Percentiles rank a stretch among this genome's conserved stretches.
Evolutionary conservation across 2,113 vertebrate species (phyloP).

Genomic region (Halichoerus grypus): DNA sequence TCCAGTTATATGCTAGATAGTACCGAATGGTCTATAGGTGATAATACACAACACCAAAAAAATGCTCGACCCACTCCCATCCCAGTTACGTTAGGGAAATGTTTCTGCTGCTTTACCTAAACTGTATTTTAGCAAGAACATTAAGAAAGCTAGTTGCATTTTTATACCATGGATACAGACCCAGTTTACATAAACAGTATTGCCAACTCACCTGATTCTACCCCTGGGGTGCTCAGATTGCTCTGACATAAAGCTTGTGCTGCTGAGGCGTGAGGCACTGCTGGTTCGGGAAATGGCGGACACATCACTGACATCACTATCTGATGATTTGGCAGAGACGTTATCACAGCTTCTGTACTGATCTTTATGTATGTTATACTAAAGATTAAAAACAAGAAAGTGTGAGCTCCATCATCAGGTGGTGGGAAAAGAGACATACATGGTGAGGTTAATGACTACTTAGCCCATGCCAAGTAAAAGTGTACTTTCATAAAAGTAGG

Average conservation of each 20-base stretch:
- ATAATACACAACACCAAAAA: not conserved
- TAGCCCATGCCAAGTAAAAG: not conserved
- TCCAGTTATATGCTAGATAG: not conserved
- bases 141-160: not conserved
- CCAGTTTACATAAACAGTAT: not conserved
- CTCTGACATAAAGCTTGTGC: constrained; percentile 99
- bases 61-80: not conserved
- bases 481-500: not conserved
- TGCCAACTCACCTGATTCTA: constrained; percentile 94
- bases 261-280: constrained; percentile 99
- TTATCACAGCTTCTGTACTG: constrained; percentile 97
- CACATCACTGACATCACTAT: constrained; percentile 98
- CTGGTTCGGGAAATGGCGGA: constrained; percentile 97
- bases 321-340: constrained; percentile 96
- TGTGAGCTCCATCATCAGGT: constrained; percentile 79
- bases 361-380: constrained; percentile 94
- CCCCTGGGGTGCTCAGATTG: constrained; percentile 96
- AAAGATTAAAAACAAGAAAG: constrained; percentile 88
- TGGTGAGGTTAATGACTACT: not conserved
- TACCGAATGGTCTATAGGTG: not conserved
- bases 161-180: not conserved
- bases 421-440: not conserved
- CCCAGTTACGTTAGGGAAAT: not conserved
- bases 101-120: not conserved
- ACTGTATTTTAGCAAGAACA: not conserved